Conservation (phyloP, 2,888 invertebrate species). For the Drosophila acutilabella region DNA sequence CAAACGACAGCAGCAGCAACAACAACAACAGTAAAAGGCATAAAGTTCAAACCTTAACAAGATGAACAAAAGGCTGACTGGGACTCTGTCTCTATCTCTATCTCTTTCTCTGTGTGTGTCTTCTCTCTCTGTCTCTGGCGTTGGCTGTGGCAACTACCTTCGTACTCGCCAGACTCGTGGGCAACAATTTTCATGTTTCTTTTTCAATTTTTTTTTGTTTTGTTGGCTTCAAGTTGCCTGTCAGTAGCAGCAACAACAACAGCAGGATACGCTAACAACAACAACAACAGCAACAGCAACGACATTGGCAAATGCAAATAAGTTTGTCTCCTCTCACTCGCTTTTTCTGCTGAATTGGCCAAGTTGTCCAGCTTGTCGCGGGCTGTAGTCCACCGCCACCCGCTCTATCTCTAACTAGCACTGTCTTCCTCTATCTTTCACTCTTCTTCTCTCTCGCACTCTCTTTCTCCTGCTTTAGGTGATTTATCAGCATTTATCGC, state of each 20-base stretch:
- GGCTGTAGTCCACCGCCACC: slow-evolving; percentile 56
- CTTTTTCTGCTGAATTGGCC: slow-evolving; percentile 69
- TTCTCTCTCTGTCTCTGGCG: slow-evolving; percentile 12
- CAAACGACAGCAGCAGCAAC: slow-evolving; percentile 27
- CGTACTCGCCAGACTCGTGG: slow-evolving; percentile 79
- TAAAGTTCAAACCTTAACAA: slow-evolving; percentile 80
- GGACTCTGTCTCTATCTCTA: slow-evolving; percentile 10
- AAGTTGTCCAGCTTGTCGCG: slow-evolving; percentile 39
- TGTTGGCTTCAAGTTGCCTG: slow-evolving; percentile 45
- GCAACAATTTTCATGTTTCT: slow-evolving; percentile 80
- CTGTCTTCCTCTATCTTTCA: neutral
- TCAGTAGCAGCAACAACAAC: slow-evolving; percentile 58
- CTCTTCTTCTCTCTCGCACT: slow-evolving; percentile 8
- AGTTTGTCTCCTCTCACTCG: slow-evolving; percentile 57
- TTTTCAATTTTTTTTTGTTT: slow-evolving; percentile 7
- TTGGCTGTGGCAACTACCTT: slow-evolving; percentile 18
- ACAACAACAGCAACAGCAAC: slow-evolving; percentile 34
- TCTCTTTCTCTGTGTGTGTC: slow-evolving; percentile 14
- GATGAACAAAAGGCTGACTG: slow-evolving; percentile 68
- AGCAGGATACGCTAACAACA: slow-evolving; percentile 28
- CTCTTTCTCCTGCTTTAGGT: slow-evolving; percentile 28
- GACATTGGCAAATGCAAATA: slow-evolving; percentile 70
- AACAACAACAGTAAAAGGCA: slow-evolving; percentile 56
- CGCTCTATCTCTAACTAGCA: slow-evolving; percentile 6
- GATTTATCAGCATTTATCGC: slow-evolving; percentile 70